Evolutionary conservation across 2,888 invertebrate species (phyloP).

Genomic region (Eupithecia pulchellata): DNA sequence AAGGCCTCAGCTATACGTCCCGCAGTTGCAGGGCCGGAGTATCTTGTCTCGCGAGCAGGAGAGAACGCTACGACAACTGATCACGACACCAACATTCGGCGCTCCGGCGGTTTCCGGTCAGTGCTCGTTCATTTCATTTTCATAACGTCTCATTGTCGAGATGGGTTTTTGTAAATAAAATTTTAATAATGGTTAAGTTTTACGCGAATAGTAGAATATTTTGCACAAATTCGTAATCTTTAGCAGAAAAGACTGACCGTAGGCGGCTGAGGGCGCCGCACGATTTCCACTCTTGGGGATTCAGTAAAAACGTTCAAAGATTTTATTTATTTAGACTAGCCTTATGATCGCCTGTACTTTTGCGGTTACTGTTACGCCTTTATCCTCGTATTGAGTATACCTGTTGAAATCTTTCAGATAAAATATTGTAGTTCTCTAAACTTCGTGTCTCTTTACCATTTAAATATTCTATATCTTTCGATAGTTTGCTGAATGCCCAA

Average conservation of each 20-base stretch:
- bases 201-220: slow-evolving; percentile 80
- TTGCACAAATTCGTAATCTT: slow-evolving; percentile 84
- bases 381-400: slow-evolving; percentile 29
- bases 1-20: slow-evolving; percentile 42
- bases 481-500: slow-evolving; percentile 67
- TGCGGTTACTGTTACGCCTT: slow-evolving; percentile 34
- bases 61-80: slow-evolving; percentile 51
- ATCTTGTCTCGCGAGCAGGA: slow-evolving; percentile 45
- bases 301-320: slow-evolving; percentile 52
- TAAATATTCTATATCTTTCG: slow-evolving; percentile 29
- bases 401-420: slow-evolving; percentile 28
- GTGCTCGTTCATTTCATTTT: slow-evolving; percentile 74
- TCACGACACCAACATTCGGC: slow-evolving; percentile 63
- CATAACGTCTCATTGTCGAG: slow-evolving; percentile 60
- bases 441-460: slow-evolving; percentile 20
- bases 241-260: slow-evolving; percentile 85
- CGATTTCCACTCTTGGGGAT: slow-evolving; percentile 70
- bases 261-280: slow-evolving; percentile 78
- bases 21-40: slow-evolving; percentile 42
- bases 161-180: slow-evolving; percentile 79
- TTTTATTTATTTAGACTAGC: slow-evolving; percentile 23
- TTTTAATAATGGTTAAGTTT: slow-evolving; percentile 73
- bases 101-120: slow-evolving; percentile 82
- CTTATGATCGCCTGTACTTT: slow-evolving; percentile 28
- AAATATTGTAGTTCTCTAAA: slow-evolving; percentile 17